A percentile compares a stretch with the other conserved stretches of the same genome.
These are phyloP conservation scores for Chrysomela aeneicollis DNA, from an alignment of 2,888 invertebrate genomes.

Conservation along the genomic window DNA sequence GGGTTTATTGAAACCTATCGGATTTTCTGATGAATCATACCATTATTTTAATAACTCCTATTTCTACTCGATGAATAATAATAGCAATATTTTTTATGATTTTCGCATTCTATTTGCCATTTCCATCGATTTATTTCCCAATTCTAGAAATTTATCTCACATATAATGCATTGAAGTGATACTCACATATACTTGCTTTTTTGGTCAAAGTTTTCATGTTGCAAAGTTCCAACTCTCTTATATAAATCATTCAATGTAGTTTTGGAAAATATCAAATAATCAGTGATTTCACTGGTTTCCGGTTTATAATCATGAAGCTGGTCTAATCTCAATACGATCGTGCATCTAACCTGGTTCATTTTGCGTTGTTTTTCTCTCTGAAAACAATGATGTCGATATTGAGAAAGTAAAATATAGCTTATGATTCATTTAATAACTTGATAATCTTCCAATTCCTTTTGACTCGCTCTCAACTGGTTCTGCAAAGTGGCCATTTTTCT, in stretches of 20 bases:
- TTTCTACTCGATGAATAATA: too few relatives aligned
- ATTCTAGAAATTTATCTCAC: too few relatives aligned
- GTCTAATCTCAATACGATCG: slow-evolving; percentile 73
- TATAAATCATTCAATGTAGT: slow-evolving; percentile 67
- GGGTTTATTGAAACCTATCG: too few relatives aligned
- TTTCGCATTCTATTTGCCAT: too few relatives aligned
- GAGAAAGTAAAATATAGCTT: too few relatives aligned
- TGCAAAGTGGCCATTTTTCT: slow-evolving; percentile 68
- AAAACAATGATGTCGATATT: slow-evolving; percentile 33
- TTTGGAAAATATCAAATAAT: slow-evolving; percentile 72
- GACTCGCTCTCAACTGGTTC: slow-evolving; percentile 64
- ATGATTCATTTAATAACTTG: slow-evolving; percentile 62
- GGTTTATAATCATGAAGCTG: slow-evolving; percentile 70
- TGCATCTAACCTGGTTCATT: slow-evolving; percentile 79
- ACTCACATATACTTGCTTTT: slow-evolving; percentile 68
- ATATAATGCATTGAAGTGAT: too few relatives aligned
- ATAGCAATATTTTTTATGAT: too few relatives aligned
- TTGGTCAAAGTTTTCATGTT: slow-evolving; percentile 71
- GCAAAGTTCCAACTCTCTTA: slow-evolving; percentile 69
- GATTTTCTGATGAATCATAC: too few relatives aligned
- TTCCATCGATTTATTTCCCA: too few relatives aligned
- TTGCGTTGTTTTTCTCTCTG: slow-evolving; percentile 78
- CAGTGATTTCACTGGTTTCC: slow-evolving; percentile 56
- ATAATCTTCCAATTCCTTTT: slow-evolving; percentile 69
- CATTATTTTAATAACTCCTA: too few relatives aligned